These are phyloP conservation scores for Manduca sexta DNA, from an alignment of 1,140 invertebrate species.

Conservation along the genomic window DNA sequence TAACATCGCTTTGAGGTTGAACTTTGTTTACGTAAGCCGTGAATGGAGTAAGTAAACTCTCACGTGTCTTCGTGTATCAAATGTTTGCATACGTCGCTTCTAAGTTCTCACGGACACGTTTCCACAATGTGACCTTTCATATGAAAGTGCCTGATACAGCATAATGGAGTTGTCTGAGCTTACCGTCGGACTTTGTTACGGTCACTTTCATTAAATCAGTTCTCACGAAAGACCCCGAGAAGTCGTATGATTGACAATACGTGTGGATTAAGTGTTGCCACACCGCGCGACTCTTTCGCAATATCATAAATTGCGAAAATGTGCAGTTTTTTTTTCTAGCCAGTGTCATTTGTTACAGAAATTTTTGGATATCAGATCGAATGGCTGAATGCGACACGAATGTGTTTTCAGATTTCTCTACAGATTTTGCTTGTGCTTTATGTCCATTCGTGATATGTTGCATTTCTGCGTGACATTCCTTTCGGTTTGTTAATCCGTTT, in stretches of 20 bases:
- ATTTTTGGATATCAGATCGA: no score
- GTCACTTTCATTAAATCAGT: conserved; percentile 31
- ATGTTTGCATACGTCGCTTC: conserved; percentile 33
- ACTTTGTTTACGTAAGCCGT: conserved; percentile 52
- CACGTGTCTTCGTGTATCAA: conserved; percentile 13
- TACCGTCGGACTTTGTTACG: conserved; percentile 19
- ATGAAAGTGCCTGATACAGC: conserved; percentile 45
- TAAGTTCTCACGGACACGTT: conserved; percentile 46
- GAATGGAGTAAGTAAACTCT: conserved; percentile 38
- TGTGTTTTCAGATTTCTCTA: no score
- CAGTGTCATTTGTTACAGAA: no score
- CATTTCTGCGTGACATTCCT: no score
- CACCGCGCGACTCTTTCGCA: background rate
- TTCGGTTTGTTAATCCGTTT: no score
- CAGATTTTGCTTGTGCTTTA: no score
- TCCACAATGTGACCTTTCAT: conserved; percentile 40
- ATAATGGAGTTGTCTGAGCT: conserved; percentile 13
- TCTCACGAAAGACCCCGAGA: conserved; percentile 25
- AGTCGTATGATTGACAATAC: conserved; percentile 31
- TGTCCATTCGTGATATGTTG: no score
- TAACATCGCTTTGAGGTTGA: conserved; percentile 9
- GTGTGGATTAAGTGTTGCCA: conserved; percentile 9
- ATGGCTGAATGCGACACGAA: no score
- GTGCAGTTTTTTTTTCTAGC: no score
- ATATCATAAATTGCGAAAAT: no score